Conservation (phyloP, 2,888 invertebrate genomes). For the Drosophila formosana region DNA sequence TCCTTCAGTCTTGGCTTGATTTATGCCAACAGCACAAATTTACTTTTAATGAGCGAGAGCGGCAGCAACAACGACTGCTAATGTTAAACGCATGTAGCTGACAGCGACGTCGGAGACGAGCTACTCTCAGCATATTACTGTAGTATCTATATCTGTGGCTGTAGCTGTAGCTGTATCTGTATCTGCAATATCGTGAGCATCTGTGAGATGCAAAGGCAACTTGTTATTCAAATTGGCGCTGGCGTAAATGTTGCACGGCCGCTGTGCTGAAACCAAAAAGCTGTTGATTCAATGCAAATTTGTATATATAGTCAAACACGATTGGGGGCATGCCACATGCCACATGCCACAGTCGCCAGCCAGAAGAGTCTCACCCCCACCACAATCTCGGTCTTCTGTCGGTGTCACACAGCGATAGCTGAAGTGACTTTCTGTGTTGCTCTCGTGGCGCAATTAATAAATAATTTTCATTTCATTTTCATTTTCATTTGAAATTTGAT, state of each 20-base stretch:
- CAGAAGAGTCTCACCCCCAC: not conserved
- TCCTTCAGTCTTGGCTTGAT: constrained; percentile 41
- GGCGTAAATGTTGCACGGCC: constrained; percentile 13
- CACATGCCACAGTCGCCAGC: not conserved
- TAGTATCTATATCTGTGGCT: constrained; percentile 5
- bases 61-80: constrained; percentile 5
- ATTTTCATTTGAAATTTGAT: constrained; percentile 76
- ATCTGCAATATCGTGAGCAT: constrained; percentile 32
- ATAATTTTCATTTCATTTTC: constrained; percentile 79
- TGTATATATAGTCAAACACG: constrained; percentile 16
- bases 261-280: constrained; percentile 31
- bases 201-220: constrained; percentile 48
- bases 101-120: constrained; percentile 33
- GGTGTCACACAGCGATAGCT: not conserved
- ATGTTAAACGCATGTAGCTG: constrained; percentile 44
- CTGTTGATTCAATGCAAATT: constrained; percentile 58
- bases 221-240: constrained; percentile 50
- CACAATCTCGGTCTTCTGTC: not conserved
- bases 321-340: constrained; percentile 17
- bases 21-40: constrained; percentile 65
- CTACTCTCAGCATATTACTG: not conserved
- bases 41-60: constrained; percentile 57
- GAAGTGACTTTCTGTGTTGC: constrained; percentile 46
- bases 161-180: not conserved
- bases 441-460: constrained; percentile 66